These are phyloP conservation scores for Scotopteryx bipunctaria DNA, from an alignment of 2,888 invertebrate genomes.

Conservation along the genomic window DNA sequence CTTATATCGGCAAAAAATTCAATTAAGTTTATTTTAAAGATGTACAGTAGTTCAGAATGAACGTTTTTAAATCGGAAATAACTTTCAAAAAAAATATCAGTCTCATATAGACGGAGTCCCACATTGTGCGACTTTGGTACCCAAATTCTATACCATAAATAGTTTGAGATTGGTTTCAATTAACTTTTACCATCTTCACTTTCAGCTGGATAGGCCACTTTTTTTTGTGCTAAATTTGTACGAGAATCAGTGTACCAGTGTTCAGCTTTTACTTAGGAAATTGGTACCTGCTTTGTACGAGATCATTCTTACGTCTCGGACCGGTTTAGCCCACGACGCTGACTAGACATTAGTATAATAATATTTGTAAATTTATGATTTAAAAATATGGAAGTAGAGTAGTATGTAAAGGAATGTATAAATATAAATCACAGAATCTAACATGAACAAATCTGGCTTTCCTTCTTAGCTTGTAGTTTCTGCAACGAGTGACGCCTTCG, in stretches of 20 bases:
- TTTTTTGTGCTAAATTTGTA: too few relatives aligned
- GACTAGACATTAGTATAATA: slow-evolving; percentile 16
- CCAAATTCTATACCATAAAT: slow-evolving; percentile 16
- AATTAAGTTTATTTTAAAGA: too few relatives aligned
- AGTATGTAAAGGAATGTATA: slow-evolving; percentile 40
- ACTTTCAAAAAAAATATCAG: slow-evolving; percentile 50
- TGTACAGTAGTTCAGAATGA: too few relatives aligned
- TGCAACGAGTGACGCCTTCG: slow-evolving; percentile 72
- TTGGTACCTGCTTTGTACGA: not conserved
- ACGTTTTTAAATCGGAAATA: slow-evolving; percentile 30
- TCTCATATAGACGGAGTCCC: slow-evolving; percentile 51
- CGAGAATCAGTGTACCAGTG: too few relatives aligned
- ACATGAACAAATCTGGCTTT: slow-evolving; percentile 69
- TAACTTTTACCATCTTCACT: not conserved
- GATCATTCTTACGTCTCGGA: not conserved
- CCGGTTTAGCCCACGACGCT: not conserved
- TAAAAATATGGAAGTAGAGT: slow-evolving; percentile 32
- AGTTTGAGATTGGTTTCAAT: slow-evolving; percentile 9
- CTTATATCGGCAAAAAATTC: not conserved
- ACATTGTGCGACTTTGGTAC: slow-evolving; percentile 30
- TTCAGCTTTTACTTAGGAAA: not conserved
- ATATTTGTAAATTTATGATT: slow-evolving; percentile 35
- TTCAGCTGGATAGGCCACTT: not conserved
- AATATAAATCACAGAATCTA: slow-evolving; percentile 62
- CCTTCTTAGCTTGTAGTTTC: slow-evolving; percentile 71